phyloP scores from a whole-genome alignment of 2,888 invertebrate species.

The Drosophila longiperda region DNA sequence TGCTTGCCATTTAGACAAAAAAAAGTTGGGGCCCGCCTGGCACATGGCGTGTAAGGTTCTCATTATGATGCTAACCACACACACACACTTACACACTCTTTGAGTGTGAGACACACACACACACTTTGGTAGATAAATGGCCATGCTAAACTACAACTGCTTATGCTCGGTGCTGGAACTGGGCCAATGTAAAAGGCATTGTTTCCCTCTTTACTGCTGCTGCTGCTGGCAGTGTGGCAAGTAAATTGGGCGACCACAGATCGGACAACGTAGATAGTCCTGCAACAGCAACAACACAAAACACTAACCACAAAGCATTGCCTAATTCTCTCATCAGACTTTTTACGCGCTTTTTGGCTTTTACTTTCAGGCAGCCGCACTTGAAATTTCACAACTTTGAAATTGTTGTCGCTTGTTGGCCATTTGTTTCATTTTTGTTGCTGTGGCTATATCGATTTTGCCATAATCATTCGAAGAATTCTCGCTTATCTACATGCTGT shows the following conservation, averaged over 20 bases:
- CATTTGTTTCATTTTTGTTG: constrained; percentile 10
- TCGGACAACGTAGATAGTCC: constrained; percentile 47
- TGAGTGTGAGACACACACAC: neutral
- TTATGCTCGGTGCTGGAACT: constrained; percentile 61
- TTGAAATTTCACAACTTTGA: constrained; percentile 26
- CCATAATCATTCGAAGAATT: constrained; percentile 50
- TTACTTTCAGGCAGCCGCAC: constrained; percentile 10
- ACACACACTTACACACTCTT: constrained; percentile 16
- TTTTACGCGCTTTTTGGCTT: constrained; percentile 25
- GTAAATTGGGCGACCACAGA: constrained; percentile 42
- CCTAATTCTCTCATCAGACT: constrained; percentile 26
- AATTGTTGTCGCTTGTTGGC: constrained; percentile 7
- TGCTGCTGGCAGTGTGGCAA: constrained; percentile 3
- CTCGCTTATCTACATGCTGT: constrained; percentile 43
- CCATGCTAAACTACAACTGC: constrained; percentile 59
- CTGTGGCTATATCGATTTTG: constrained; percentile 45
- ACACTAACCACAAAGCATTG: constrained; percentile 15
- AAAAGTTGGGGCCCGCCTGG: constrained; percentile 29
- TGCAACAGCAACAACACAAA: neutral
- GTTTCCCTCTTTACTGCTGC: constrained; percentile 40
- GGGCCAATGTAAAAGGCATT: constrained; percentile 69
- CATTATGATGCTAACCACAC: constrained; percentile 65
- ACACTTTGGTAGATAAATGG: constrained; percentile 54
- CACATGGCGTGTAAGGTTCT: constrained; percentile 76
- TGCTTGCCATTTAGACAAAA: constrained; percentile 12